Conservation (phyloP, 2,888 invertebrate genomes). For the Rhingia rostrata region DNA sequence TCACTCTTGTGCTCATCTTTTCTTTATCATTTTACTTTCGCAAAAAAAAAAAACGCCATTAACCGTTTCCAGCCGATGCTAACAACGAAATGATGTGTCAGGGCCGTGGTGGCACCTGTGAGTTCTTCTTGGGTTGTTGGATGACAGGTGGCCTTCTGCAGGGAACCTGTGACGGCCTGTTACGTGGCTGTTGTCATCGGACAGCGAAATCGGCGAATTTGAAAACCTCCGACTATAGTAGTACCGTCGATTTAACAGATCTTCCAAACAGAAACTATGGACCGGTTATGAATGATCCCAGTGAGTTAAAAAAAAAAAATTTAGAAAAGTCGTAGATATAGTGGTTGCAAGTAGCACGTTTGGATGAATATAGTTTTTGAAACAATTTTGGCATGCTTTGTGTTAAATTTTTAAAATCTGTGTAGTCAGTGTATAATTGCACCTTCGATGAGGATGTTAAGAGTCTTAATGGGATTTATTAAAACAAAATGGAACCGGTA, state of each 20-base stretch:
- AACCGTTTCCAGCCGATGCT: constrained; percentile 79
- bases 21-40: constrained; percentile 10
- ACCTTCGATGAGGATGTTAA: too few relatives aligned
- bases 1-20: constrained; percentile 1
- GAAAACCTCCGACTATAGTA: constrained; percentile 87
- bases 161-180: constrained; percentile 91
- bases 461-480: too few relatives aligned
- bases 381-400: constrained; percentile 12
- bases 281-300: constrained; percentile 90
- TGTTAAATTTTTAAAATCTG: background rate
- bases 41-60: constrained; percentile 11
- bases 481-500: too few relatives aligned
- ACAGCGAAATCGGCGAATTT: constrained; percentile 87
- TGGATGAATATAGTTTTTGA: background rate
- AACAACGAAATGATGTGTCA: constrained; percentile 82
- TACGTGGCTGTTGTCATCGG: constrained; percentile 94
- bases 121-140: constrained; percentile 96
- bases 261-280: constrained; percentile 86
- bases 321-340: background rate
- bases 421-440: too few relatives aligned
- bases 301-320: constrained; percentile 85
- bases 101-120: constrained; percentile 89
- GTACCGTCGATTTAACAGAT: constrained; percentile 86
- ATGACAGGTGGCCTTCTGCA: constrained; percentile 93
- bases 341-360: constrained; percentile 21